Evolutionary conservation across 2,797 vertebrate genomes (phyloP).

Genomic region (Syngnathus acus): DNA sequence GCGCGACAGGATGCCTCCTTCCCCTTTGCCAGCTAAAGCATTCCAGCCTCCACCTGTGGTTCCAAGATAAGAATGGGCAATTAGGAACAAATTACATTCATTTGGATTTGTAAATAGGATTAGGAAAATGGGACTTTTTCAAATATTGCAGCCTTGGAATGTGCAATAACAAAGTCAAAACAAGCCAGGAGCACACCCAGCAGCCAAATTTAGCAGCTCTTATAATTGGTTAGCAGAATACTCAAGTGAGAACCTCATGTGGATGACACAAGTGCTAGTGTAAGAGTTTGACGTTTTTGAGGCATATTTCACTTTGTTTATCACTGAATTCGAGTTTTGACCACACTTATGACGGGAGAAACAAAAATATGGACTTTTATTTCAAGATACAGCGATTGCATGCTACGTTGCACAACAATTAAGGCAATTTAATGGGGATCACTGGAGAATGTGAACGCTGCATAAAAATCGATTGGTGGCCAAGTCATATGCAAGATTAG

Average conservation of each 20-base stretch:
- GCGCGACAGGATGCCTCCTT: slow-evolving; percentile 44
- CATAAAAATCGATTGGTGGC: slow-evolving; percentile 33
- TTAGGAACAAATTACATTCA: slow-evolving; percentile 48
- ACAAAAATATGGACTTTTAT: slow-evolving; percentile 54
- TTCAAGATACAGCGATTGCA: slow-evolving; percentile 51
- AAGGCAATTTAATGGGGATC: slow-evolving; percentile 49
- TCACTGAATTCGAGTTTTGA: not conserved
- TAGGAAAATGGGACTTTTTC: slow-evolving; percentile 46
- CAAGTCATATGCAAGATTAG: slow-evolving; percentile 7
- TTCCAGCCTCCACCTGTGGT: slow-evolving; percentile 33
- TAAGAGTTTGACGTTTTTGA: not conserved
- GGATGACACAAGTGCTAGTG: slow-evolving; percentile 5
- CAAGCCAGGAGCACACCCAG: slow-evolving; percentile 18
- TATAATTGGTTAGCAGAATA: slow-evolving; percentile 9
- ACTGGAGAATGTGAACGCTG: slow-evolving; percentile 40
- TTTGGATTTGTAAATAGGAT: slow-evolving; percentile 55
- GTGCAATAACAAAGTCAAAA: slow-evolving; percentile 21
- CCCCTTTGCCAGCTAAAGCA: slow-evolving; percentile 36
- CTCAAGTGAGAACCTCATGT: not conserved
- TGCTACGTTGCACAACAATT: slow-evolving; percentile 57
- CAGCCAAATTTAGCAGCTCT: slow-evolving; percentile 17
- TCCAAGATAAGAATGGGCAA: slow-evolving; percentile 47
- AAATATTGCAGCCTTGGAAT: slow-evolving; percentile 23
- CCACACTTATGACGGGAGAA: slow-evolving; percentile 25
- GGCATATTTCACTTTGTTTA: not conserved